phyloP scores from a whole-genome alignment of 2,888 invertebrate genomes.

The Rapana venosa region DNA sequence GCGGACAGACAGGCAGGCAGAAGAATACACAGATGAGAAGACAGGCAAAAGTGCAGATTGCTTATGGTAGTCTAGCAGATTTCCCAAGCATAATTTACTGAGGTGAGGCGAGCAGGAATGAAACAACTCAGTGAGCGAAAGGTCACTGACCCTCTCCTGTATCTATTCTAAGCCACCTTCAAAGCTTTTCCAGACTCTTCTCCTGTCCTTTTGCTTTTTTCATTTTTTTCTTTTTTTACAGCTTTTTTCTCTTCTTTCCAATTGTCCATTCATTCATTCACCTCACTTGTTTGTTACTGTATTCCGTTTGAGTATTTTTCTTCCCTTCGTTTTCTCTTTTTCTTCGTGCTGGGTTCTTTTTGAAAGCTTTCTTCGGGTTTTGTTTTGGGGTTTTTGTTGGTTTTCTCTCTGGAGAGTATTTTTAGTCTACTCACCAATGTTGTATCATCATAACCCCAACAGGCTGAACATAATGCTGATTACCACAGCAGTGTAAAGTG shows the following conservation, averaged over 20 bases:
- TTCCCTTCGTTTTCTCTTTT: background rate
- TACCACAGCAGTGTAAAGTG: too few relatives aligned
- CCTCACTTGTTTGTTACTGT: background rate
- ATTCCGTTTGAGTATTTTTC: background rate
- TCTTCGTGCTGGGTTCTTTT: background rate
- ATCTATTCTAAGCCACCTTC: background rate
- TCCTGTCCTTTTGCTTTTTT: background rate
- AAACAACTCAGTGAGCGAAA: background rate
- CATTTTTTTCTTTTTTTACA: background rate
- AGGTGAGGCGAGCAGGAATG: background rate
- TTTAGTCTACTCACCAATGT: background rate
- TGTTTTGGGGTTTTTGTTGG: too few relatives aligned
- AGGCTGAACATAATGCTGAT: background rate
- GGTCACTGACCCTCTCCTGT: background rate
- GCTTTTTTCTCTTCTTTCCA: background rate
- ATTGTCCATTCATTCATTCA: background rate
- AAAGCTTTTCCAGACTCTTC: background rate
- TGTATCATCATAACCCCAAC: background rate
- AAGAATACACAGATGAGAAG: too few relatives aligned
- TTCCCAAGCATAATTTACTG: too few relatives aligned
- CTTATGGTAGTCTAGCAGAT: too few relatives aligned
- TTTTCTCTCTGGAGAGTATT: background rate
- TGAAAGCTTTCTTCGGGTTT: background rate
- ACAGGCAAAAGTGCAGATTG: too few relatives aligned
- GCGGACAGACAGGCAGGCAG: too few relatives aligned